phyloP scores from a whole-genome alignment of 2,113 vertebrate genomes.

The Recurvirostra avosetta region DNA sequence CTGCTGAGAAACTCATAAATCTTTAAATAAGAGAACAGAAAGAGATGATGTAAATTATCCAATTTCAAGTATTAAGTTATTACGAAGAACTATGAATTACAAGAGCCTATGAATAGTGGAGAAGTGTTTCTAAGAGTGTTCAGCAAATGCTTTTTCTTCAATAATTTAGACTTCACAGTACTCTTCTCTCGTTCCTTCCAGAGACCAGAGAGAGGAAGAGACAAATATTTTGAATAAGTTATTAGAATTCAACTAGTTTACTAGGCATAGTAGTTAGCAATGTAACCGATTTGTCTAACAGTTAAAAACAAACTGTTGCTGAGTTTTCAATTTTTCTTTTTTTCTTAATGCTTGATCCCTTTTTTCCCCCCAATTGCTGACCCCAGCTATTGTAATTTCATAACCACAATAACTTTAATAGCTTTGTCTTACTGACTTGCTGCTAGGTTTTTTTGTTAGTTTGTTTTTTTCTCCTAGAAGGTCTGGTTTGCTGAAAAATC shows the following conservation, averaged over 20 bases:
- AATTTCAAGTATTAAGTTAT: neutral
- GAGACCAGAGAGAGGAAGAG: neutral
- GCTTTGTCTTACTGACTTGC: neutral
- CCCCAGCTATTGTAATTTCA: neutral
- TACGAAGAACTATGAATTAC: neutral
- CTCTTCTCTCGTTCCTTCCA: neutral
- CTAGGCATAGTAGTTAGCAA: neutral
- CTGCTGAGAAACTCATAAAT: neutral
- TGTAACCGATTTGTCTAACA: neutral
- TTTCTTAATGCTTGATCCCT: neutral
- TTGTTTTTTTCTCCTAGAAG: neutral
- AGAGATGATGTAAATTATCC: neutral
- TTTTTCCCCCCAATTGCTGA: accelerated
- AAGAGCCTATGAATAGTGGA: neutral
- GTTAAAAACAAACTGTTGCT: neutral
- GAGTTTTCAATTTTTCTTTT: neutral
- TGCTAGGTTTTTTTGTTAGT: neutral
- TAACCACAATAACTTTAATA: neutral
- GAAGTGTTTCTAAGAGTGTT: neutral
- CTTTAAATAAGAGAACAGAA: neutral
- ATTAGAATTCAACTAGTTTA: neutral
- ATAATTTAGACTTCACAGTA: neutral
- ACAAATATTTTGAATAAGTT: neutral
- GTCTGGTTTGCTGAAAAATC: neutral
- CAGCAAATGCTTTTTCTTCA: neutral